These are phyloP conservation scores for Cebus imitator DNA, from an alignment of 2,113 vertebrate genomes.

Conservation along the genomic window DNA sequence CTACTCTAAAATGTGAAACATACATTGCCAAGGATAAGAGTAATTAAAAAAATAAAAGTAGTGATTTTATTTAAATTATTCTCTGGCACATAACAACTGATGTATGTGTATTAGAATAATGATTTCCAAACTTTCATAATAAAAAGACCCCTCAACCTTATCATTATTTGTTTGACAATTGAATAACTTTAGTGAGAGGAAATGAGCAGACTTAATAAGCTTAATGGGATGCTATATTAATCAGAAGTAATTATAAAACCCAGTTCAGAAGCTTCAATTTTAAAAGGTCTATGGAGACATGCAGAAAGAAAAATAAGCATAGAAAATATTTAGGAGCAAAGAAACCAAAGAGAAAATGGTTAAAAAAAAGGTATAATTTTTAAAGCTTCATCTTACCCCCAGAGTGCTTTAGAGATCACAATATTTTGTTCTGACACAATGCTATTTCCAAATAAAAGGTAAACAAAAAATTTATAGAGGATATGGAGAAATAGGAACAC, in stretches of 20 bases:
- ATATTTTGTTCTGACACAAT: not conserved
- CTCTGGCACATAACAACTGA: not conserved
- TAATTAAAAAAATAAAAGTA: not conserved
- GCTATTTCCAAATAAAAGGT: not conserved
- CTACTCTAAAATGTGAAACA: slow-evolving; percentile 36
- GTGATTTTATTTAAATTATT: too few species aligned
- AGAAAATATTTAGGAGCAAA: not conserved
- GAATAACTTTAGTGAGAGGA: slow-evolving; percentile 52
- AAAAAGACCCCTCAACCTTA: slow-evolving; percentile 47
- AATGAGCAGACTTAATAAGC: slow-evolving; percentile 9
- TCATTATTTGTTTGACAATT: slow-evolving; percentile 35
- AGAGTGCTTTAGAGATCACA: not conserved
- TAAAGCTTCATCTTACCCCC: not conserved
- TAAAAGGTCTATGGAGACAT: not conserved
- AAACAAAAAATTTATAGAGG: not conserved
- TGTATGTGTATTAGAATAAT: not conserved
- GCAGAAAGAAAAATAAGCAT: not conserved
- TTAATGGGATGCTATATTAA: slow-evolving; percentile 49
- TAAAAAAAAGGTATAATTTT: not conserved
- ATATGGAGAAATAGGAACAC: too few species aligned
- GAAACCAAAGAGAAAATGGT: not conserved
- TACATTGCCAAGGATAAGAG: not conserved
- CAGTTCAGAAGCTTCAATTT: slow-evolving; percentile 19
- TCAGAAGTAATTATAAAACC: slow-evolving; percentile 54
- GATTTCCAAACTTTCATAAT: slow-evolving; percentile 40